These are phyloP conservation scores for Elaphurus davidianus DNA, from an alignment of 2,113 vertebrate genomes.

Conservation along the genomic window DNA sequence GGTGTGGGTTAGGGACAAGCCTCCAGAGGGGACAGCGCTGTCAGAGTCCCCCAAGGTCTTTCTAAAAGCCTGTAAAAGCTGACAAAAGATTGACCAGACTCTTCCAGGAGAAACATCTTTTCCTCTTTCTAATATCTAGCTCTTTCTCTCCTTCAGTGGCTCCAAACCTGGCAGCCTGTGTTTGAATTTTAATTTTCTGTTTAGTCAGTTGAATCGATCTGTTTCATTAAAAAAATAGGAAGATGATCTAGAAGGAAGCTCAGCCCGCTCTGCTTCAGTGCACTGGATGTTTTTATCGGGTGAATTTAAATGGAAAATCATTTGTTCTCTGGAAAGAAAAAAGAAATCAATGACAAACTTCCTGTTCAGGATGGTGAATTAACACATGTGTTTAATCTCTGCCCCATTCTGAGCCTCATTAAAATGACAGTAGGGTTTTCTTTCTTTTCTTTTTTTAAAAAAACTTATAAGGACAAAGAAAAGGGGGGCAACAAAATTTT, in stretches of 20 bases:
- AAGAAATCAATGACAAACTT: conserved; percentile 24
- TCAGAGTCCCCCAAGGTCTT: background rate
- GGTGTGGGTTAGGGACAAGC: background rate
- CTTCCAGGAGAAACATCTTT: background rate
- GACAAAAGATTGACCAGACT: background rate
- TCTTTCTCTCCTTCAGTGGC: background rate
- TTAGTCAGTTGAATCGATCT: background rate
- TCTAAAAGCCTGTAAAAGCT: background rate
- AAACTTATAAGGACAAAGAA: background rate
- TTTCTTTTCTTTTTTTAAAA: background rate
- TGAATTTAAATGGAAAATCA: conserved; percentile 33
- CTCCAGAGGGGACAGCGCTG: background rate
- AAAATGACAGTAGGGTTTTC: background rate
- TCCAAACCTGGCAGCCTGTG: background rate
- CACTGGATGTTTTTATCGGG: background rate
- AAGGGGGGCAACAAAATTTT: background rate
- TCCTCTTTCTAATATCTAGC: background rate
- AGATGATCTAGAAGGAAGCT: background rate
- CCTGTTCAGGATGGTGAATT: conserved; percentile 5
- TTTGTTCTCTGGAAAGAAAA: background rate
- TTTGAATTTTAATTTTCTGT: background rate
- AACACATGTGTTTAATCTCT: conserved; percentile 6
- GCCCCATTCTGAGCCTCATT: background rate
- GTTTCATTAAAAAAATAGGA: background rate
- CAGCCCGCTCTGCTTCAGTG: background rate